phyloP scores from a whole-genome alignment of 2,888 invertebrate genomes.

The Smittia aterrima region DNA sequence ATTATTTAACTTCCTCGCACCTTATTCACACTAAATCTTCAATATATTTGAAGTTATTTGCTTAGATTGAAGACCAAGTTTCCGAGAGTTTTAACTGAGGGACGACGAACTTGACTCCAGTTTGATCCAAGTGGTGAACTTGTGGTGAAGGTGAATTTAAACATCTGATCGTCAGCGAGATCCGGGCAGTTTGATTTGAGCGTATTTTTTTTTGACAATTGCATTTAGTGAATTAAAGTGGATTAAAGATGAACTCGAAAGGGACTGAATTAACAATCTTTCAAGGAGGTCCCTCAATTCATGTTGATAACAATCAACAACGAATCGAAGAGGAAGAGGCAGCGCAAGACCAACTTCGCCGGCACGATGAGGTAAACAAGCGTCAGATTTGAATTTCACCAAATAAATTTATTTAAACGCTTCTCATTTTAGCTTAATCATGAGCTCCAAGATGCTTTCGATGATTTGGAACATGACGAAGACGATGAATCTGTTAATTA shows the following conservation, averaged over 20 bases:
- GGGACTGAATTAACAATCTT: slow-evolving; percentile 68
- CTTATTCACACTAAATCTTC: too few relatives aligned
- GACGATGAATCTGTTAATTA: slow-evolving; percentile 61
- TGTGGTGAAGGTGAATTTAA: too few relatives aligned
- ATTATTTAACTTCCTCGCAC: too few relatives aligned
- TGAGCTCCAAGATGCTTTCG: slow-evolving; percentile 65
- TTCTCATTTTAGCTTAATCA: slow-evolving; percentile 61
- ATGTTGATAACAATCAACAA: slow-evolving; percentile 61
- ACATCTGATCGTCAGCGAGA: too few relatives aligned
- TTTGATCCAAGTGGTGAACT: too few relatives aligned
- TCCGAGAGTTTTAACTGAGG: too few relatives aligned
- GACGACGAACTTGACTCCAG: too few relatives aligned
- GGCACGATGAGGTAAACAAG: slow-evolving; percentile 62
- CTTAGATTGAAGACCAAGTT: too few relatives aligned
- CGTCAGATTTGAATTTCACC: not conserved
- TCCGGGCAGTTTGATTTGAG: too few relatives aligned
- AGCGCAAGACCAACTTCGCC: slow-evolving; percentile 64
- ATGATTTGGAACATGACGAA: slow-evolving; percentile 68
- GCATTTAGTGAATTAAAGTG: not conserved
- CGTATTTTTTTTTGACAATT: too few relatives aligned
- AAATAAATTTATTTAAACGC: slow-evolving; percentile 42
- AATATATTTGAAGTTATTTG: too few relatives aligned
- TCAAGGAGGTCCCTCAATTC: slow-evolving; percentile 65
- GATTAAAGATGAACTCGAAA: slow-evolving; percentile 58
- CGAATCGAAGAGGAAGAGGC: slow-evolving; percentile 67